Evolutionary conservation across 92 coral and sea anemone genomes (phyloP).

Genomic region (Epizoanthus ramosus): DNA sequence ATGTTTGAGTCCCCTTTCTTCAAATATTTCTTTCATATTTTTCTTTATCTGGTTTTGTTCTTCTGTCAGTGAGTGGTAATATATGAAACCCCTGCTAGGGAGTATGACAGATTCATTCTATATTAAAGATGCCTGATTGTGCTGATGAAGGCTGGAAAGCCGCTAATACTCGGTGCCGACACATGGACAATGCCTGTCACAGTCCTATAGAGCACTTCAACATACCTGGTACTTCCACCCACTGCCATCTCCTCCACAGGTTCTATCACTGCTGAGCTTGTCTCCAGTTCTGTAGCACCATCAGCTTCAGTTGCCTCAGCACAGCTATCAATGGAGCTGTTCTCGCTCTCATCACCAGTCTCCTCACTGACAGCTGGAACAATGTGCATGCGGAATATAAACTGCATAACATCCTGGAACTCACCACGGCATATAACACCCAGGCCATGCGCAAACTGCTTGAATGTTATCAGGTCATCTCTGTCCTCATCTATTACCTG

Average conservation of each 20-base stretch:
- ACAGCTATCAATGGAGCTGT: slow-evolving; percentile 70
- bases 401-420: slow-evolving; percentile 82
- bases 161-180: not conserved
- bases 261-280: slow-evolving; percentile 11
- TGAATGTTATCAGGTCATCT: slow-evolving; percentile 89
- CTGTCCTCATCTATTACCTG: slow-evolving; percentile 92
- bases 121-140: too few relatives aligned
- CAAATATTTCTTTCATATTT: too few relatives aligned
- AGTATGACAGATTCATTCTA: too few relatives aligned
- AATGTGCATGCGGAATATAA: slow-evolving; percentile 90
- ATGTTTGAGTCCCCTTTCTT: too few relatives aligned
- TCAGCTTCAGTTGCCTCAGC: slow-evolving; percentile 67
- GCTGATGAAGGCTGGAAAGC: not conserved
- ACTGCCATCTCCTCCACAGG: slow-evolving; percentile 3
- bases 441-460: slow-evolving; percentile 82
- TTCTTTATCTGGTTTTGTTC: too few relatives aligned
- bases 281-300: slow-evolving; percentile 35
- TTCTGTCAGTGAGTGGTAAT: too few relatives aligned
- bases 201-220: not conserved
- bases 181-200: too few relatives aligned
- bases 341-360: slow-evolving; percentile 60
- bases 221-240: slow-evolving; percentile 9
- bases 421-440: slow-evolving; percentile 95
- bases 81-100: too few relatives aligned
- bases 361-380: slow-evolving; percentile 72